Percentiles rank a stretch among this genome's conserved stretches.
These are phyloP conservation scores for Protobothrops mucrosquamatus DNA, from an alignment of 2,113 vertebrate species.

Conservation along the genomic window DNA sequence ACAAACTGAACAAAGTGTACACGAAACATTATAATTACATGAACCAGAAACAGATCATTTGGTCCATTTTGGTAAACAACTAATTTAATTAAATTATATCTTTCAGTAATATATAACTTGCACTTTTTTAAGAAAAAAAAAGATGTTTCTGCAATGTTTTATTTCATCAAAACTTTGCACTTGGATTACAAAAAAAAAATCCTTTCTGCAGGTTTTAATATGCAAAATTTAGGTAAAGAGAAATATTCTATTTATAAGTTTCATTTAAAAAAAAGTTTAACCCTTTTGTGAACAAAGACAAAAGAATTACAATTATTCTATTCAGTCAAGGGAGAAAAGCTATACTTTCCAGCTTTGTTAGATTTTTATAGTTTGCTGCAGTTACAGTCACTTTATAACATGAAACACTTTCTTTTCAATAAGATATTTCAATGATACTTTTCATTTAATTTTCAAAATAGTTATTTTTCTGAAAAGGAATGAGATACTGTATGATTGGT, in stretches of 20 bases:
- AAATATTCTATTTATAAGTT: neutral
- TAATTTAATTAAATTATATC: neutral
- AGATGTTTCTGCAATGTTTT: neutral
- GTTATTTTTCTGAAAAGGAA: neutral
- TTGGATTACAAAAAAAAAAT: conserved; percentile 1
- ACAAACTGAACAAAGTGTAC: neutral
- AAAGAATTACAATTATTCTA: neutral
- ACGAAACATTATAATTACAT: neutral
- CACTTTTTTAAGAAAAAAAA: neutral
- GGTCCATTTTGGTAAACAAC: neutral
- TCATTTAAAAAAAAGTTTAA: neutral
- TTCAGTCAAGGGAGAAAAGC: neutral
- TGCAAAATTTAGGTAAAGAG: neutral
- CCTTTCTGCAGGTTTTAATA: neutral
- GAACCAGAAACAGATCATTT: neutral
- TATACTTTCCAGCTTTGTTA: neutral
- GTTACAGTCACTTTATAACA: neutral
- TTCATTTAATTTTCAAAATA: neutral
- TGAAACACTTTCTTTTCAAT: neutral
- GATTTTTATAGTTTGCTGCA: neutral
- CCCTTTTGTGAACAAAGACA: conserved; percentile 5
- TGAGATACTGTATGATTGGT: neutral
- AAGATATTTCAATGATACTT: neutral
- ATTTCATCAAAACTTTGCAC: neutral
- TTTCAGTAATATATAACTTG: neutral